Evolutionary conservation across 2,797 vertebrate genomes (phyloP), one percentile per base, ranked within the genome.

Genomic region (Apodemus agrarius): DNA sequence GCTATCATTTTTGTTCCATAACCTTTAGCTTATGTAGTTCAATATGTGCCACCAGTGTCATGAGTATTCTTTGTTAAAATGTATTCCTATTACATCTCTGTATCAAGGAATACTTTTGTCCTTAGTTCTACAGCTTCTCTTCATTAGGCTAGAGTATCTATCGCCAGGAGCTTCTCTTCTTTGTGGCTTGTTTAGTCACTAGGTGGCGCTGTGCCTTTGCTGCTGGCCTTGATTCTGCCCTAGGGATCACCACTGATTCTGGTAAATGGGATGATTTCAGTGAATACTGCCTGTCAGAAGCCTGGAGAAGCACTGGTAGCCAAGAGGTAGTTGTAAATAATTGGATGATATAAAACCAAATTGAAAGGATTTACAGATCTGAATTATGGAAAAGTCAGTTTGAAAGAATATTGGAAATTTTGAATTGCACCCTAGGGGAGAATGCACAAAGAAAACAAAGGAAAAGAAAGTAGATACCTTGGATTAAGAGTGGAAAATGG

Each of bases 121-220:
- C 91, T 80, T n/a, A 72, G 4, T 94, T 91, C 22, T 11, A 12
- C 12, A 69, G 2, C 24, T 46, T 24, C 26, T 49, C 21, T 94
- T 94, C 65, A 54, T 74, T 92, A 59, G 80, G 9, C 72, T 37
- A 87, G 26, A 94, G 31, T 75, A 89, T 49, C 43, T 74, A 46
- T 75, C 43, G 74, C 57, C 0, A 46, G 29, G 21, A 4, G 46
- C 57, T 67, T 90, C 65, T 76, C 95, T 95, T 79, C 31, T 87
- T 54, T 81, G 22, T 43, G 43, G 87, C 52, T 43, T 34, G 3
- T 85, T 93, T 61, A 82, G 54, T 74, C 91, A 94, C 74, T 82
- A 96, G 91, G 86, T 96, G 89, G 63, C 76, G 34, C 52, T 97
- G 43, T 80, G 31, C 8, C 14, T 95, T 97, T 96, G 67, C 31